Base-by-base conservation (phyloP, 2,113 vertebrate species). In the Aviceda subcristata region DNA sequence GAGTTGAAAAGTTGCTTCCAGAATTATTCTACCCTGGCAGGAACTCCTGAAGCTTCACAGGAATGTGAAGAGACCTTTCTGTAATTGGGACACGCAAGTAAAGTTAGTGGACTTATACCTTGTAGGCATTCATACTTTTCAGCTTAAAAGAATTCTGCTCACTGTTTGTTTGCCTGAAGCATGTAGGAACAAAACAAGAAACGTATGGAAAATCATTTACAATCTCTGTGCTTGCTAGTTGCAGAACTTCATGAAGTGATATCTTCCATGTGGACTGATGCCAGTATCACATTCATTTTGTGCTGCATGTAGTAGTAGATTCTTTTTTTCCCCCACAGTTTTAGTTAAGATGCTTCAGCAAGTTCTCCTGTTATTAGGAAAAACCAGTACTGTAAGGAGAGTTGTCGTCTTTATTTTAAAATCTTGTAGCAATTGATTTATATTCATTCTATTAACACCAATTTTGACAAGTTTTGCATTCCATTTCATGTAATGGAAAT, bases 321-420 rank as follows among this genome's bases (percentile, higher is more conserved):
- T 20, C 27, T 30, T 43, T 17, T 2, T 5, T 3, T 12, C 4
- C 11, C 14, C 75, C 26, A 3, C 11, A 8, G 2, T 38, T 94
- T 83, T 63, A 81, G 11, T 55, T 36, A 69, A 71, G 34, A 67
- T 77, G 27, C 39, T 91, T 94, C 45, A 92, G 19, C 15, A 91
- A 92, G 12, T 81, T 74, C 32, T 92, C 60, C 82, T 92, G 51
- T 69, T 95, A 68, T 6, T 86, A 90, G 86, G 51, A 96, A 89
- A 95, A 94, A 41, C 9, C 21, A 34, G 34, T 51, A 75, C 34
- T 78, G 56, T 78, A 72, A 82, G 50, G 88, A 90, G 55, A 86
- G 68, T 50, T 75, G 43, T 88, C 56, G 53, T 64, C 38, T 96
- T 97, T 91, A 92, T 96, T 96, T 96, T 67, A 89, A 86, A 90